A percentile compares a stretch with the other conserved stretches of the same genome.
Evolutionary conservation across 2,113 vertebrate genomes (phyloP).

Genomic region (Burhinus oedicnemus): DNA sequence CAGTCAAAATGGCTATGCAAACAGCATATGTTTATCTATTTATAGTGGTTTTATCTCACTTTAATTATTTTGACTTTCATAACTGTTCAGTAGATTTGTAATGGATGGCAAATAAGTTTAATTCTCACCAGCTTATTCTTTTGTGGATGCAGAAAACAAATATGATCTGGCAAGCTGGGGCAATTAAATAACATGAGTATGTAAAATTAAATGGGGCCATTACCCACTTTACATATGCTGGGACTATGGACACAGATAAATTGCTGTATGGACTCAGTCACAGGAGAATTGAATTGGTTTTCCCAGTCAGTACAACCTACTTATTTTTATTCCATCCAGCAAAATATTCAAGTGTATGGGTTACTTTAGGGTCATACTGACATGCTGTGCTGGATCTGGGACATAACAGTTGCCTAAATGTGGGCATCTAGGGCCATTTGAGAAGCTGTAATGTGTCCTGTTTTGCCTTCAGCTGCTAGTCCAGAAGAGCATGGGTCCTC

Average conservation of each 20-base stretch:
- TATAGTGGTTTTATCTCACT: neutral
- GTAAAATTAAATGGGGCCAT: neutral
- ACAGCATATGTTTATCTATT: neutral
- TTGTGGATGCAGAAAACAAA: neutral
- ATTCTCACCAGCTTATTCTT: neutral
- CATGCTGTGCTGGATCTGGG: neutral
- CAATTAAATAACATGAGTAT: neutral
- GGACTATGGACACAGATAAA: neutral
- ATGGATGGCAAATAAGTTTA: neutral
- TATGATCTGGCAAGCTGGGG: neutral
- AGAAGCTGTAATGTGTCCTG: neutral
- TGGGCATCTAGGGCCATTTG: neutral
- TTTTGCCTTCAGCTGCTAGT: neutral
- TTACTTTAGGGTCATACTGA: neutral
- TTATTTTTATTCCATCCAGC: neutral
- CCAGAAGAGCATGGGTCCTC: neutral
- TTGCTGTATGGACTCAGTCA: neutral
- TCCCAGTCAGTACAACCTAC: neutral
- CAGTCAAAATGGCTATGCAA: neutral
- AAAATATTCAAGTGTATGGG: neutral
- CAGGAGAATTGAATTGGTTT: neutral
- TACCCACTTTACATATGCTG: neutral
- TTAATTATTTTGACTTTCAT: neutral
- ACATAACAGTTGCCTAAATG: neutral
- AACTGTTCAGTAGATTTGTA: neutral